Evolutionary conservation across 2,113 vertebrate genomes (phyloP), one percentile per base, ranked within the genome.

Genomic region (Trachemys scripta): DNA sequence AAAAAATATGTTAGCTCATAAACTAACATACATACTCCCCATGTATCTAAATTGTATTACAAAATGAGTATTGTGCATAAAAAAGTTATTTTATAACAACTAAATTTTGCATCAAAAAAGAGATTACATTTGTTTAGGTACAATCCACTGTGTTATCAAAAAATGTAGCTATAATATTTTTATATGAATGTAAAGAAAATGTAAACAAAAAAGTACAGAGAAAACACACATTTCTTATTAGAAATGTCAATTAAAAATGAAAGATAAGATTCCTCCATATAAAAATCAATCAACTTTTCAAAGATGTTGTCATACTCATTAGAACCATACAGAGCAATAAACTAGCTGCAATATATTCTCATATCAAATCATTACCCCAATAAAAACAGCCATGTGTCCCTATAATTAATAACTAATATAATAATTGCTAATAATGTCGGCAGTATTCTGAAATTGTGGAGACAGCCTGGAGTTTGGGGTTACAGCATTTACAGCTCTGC

Each of bases 11-110:
- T 19, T 45, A 25, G 72, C 20, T 42, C n/a, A 76, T 42, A 24
- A 42, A 45, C 22, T n/a, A 72, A 45, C 69, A 84, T 27, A 80
- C 80, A 14, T 29, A 88, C 75, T 83, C 89, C 94, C 96, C 93
- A 91, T 95, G 50, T 91, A 82, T 10, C 94, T 57, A 80, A 57
- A 54, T 87, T 76, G 25, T 69, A 92, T 59, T 59, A 95, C 42
- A 81, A 82, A 96, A 95, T 20, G 42, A 42, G 59, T 0, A 0
- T 62, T 95, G 94, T 47, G 88, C 93, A 94, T 54, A 82, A 83
- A 89, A 59, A 87, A 79, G 79, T 17, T 82, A 24, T 51, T 27
- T 75, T 42, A 24, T 45, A 47, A 78, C 20, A 45, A 47, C 50
- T 49, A 87, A 59, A 87, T n/a, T 59, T 17, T 50, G 12, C 13